These are phyloP conservation scores for Dryobotodes eremita DNA, from an alignment of 2,888 invertebrate genomes.

Conservation along the genomic window DNA sequence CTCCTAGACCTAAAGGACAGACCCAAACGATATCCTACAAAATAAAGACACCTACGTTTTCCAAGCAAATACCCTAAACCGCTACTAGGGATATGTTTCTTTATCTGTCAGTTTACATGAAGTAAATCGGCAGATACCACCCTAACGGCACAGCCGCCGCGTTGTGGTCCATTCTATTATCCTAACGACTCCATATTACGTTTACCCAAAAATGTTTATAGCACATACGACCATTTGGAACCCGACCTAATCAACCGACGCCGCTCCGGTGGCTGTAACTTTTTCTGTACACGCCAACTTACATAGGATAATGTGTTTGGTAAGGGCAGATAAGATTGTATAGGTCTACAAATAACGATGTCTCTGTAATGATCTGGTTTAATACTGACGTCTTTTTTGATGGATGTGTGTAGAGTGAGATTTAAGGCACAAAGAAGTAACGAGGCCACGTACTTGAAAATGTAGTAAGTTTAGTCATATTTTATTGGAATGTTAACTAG, in stretches of 20 bases:
- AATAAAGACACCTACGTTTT: conserved; percentile 29
- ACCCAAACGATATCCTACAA: conserved; percentile 5
- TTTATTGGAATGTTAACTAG: not conserved
- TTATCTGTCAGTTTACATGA: conserved; percentile 75
- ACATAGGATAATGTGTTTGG: conserved; percentile 68
- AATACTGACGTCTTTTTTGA: conserved; percentile 33
- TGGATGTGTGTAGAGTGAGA: not conserved
- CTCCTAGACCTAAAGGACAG: not conserved
- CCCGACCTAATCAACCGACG: conserved; percentile 86
- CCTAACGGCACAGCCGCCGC: conserved; percentile 66
- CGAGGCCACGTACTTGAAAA: not conserved
- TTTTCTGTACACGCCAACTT: conserved; percentile 71
- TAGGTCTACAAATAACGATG: conserved; percentile 54
- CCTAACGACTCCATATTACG: conserved; percentile 88
- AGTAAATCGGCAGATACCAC: conserved; percentile 70
- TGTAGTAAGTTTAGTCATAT: not conserved
- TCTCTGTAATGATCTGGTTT: conserved; percentile 56
- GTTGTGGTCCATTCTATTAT: conserved; percentile 85
- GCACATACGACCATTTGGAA: conserved; percentile 80
- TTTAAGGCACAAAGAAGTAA: not conserved
- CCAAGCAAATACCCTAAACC: conserved; percentile 28
- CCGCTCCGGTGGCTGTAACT: conserved; percentile 70
- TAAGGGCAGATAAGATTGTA: conserved; percentile 65
- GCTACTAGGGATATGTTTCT: conserved; percentile 67
- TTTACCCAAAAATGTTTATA: conserved; percentile 89